Evolutionary conservation across 1,140 invertebrate species (phyloP).

Genomic region (Nebria ingens): DNA sequence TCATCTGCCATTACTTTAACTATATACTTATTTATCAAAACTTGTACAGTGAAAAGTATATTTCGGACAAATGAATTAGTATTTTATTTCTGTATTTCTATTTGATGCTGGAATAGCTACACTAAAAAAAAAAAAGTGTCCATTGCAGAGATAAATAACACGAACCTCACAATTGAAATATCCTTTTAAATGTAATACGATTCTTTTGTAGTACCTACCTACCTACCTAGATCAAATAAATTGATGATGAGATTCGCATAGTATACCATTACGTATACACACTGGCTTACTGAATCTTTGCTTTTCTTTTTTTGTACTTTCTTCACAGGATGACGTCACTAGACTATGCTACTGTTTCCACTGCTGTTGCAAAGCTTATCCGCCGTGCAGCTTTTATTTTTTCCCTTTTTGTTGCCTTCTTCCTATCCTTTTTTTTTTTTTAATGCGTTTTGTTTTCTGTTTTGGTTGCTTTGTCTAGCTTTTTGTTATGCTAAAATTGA

Average conservation of each 20-base stretch:
- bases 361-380: too few relatives aligned
- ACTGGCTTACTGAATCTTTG: neutral
- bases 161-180: constrained; percentile 3
- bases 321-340: too few relatives aligned
- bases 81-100: neutral
- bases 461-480: neutral
- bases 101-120: neutral
- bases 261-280: constrained; percentile 4
- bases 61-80: neutral
- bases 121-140: neutral
- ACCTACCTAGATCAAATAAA: constrained; percentile 7
- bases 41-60: neutral
- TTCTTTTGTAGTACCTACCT: constrained; percentile 5
- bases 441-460: neutral
- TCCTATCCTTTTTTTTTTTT: neutral
- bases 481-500: constrained; percentile 3
- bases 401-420: neutral
- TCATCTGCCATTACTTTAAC: too few relatives aligned
- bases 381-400: neutral
- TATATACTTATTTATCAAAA: neutral
- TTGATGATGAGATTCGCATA: neutral
- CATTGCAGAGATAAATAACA: neutral
- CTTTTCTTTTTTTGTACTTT: too few relatives aligned
- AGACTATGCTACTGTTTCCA: too few relatives aligned
- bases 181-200: constrained; percentile 7